Evolutionary conservation across 1,140 invertebrate species (phyloP), one percentile per base, ranked within the genome.

Genomic region (Zaprionus taronus): DNA sequence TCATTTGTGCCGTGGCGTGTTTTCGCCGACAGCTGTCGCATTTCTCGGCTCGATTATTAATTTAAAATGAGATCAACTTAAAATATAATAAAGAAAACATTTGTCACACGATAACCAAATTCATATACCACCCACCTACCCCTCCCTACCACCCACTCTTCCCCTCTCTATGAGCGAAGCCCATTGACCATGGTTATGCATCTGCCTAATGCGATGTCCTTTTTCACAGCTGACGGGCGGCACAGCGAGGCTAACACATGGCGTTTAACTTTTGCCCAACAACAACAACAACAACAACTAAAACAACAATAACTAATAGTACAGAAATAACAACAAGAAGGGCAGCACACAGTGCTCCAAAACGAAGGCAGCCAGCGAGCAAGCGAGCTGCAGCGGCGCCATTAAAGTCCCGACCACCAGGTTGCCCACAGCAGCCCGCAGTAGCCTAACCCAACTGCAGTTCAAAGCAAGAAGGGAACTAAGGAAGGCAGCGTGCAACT

Each of bases 181-280:
- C 26, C 57, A 62, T 63, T 60, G 65, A 56, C 53, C 60, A 73
- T 86, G 72, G 70, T 84, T 61, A 79, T 63, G 83, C 64, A 72
- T 70, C 82, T 80, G 55, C 44, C 65, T 84, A 53, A 41, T 38
- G 22, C 53, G 53, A 55, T 34, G 34, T 57, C 51, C 60, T 44
- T 53, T 65, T 24, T 22, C 24, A 26, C 71, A 87, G 83, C 81
- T 81, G 70, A 80, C 84, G 70, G 80, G 34, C 73, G 70, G 77
- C 66, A 58, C 63, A 64, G 63, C 80, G 83, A 89, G 75, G 83
- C 83, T 64, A 86, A 80, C 83, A 87, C 84, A 87, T 87, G 83
- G 83, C 77, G 80, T 79, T 76, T 70, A 79, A 71, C 78, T 63
- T 68, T 73, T 62, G 61, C 58, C 63, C 62, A 81, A 61, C 62